Evolutionary conservation across 2,797 vertebrate genomes (phyloP).

Genomic region (Diceros bicornis): DNA sequence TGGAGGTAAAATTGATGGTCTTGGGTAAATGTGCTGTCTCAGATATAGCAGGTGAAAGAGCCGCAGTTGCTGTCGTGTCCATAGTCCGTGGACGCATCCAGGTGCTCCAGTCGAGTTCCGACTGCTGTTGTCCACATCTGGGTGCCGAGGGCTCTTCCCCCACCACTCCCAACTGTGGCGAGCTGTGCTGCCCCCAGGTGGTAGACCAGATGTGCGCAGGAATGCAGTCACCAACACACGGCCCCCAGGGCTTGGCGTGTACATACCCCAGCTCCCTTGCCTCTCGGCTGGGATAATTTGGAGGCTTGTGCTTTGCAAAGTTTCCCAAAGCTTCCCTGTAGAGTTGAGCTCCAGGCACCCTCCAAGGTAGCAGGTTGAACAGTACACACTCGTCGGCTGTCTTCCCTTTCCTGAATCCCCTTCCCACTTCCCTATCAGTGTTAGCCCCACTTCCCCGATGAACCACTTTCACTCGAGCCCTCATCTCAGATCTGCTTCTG

Average conservation of each 20-base stretch:
- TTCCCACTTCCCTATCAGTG: no score
- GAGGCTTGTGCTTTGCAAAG: neutral
- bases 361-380: neutral
- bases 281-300: neutral
- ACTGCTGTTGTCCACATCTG: neutral
- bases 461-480: neutral
- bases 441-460: neutral
- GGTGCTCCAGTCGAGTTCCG: neutral
- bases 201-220: neutral
- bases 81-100: rapidly evolving
- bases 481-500: neutral
- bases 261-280: neutral
- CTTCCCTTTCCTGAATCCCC: neutral
- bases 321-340: neutral
- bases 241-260: rapidly evolving
- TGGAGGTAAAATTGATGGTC: neutral
- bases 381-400: neutral
- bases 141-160: neutral
- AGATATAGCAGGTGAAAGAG: rapidly evolving
- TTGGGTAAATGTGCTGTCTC: neutral
- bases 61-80: rapidly evolving
- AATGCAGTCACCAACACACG: neutral
- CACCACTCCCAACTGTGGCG: rapidly evolving
- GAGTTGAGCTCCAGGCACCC: neutral
- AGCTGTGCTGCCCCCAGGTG: neutral